Conservation (phyloP, 35 echinoderm and acorn worm genomes). For the Nesometra sesokonis region DNA sequence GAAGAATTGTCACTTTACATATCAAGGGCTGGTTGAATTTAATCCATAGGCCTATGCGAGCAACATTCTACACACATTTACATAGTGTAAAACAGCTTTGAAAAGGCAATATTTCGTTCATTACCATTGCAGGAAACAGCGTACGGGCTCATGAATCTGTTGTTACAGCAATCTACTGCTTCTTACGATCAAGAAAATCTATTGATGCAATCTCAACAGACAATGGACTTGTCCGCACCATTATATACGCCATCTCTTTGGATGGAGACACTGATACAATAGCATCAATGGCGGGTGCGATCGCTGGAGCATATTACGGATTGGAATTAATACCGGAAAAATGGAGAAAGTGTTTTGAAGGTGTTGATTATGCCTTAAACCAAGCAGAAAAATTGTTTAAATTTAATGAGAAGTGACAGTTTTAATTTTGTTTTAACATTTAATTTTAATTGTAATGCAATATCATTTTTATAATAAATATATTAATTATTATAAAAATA, state of each 20-base stretch:
- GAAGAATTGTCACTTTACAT: too few species aligned
- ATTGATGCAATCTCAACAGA: slow-evolving; percentile 20
- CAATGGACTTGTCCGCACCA: slow-evolving; percentile 58
- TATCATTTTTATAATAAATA: too few species aligned
- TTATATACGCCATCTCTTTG: slow-evolving; percentile 85
- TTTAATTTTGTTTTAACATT: too few species aligned
- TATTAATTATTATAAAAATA: too few species aligned
- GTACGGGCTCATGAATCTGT: slow-evolving; percentile 74
- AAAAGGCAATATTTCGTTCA: too few species aligned
- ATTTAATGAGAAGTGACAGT: slow-evolving; percentile 29
- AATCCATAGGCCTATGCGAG: too few species aligned
- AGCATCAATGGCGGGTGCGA: slow-evolving; percentile 90
- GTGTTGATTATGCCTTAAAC: slow-evolving; percentile 32
- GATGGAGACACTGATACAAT: slow-evolving; percentile 96
- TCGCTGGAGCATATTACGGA: slow-evolving; percentile 86
- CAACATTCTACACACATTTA: too few species aligned
- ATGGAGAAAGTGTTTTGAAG: slow-evolving; percentile 68
- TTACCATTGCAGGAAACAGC: slow-evolving; percentile 41
- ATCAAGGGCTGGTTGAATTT: too few species aligned
- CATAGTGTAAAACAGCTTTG: too few species aligned
- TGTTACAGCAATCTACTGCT: slow-evolving; percentile 63
- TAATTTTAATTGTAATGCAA: too few species aligned
- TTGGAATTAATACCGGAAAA: slow-evolving; percentile 44
- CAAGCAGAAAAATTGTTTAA: slow-evolving; percentile 52
- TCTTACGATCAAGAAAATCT: slow-evolving; percentile 47